phyloP scores from a whole-genome alignment of 2,113 vertebrate genomes.

The Isichthys henryi region DNA sequence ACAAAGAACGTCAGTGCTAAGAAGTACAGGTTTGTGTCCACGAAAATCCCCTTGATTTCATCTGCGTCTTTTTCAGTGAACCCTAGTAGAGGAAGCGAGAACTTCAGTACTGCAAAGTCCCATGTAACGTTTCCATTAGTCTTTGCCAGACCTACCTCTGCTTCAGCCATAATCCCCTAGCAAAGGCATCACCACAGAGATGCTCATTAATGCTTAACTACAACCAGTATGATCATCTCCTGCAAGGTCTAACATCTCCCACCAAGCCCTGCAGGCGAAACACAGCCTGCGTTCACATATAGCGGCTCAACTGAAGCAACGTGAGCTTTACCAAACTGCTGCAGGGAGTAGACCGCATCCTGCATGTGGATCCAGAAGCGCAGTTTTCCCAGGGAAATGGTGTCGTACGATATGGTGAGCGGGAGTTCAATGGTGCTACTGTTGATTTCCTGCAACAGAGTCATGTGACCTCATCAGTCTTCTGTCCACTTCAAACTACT shows the following conservation, averaged over 20 bases:
- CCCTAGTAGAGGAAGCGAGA: conserved; percentile 53
- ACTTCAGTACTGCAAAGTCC: neutral
- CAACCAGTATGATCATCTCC: neutral
- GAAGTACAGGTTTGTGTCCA: conserved; percentile 97
- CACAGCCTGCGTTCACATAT: neutral
- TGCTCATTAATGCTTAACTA: neutral
- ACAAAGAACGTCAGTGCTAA: conserved; percentile 92
- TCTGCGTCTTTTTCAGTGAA: conserved; percentile 97
- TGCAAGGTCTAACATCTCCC: neutral
- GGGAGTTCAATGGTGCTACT: conserved; percentile 76
- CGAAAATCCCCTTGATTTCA: conserved; percentile 97
- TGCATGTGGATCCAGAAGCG: conserved; percentile 99
- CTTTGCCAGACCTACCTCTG: neutral
- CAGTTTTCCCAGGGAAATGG: conserved; percentile 87
- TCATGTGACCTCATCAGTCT: neutral
- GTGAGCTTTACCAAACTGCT: conserved; percentile 78
- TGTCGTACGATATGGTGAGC: conserved; percentile 84
- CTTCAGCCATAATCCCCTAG: neutral
- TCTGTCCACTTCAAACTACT: neutral
- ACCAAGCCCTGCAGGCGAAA: neutral
- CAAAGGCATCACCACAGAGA: neutral
- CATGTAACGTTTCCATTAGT: no score
- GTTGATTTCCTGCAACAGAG: conserved; percentile 79
- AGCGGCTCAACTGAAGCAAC: neutral
- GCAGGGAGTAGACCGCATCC: conserved; percentile 87